Conservation (phyloP, 2,113 vertebrate genomes). For the Pyxicephalus adspersus region DNA sequence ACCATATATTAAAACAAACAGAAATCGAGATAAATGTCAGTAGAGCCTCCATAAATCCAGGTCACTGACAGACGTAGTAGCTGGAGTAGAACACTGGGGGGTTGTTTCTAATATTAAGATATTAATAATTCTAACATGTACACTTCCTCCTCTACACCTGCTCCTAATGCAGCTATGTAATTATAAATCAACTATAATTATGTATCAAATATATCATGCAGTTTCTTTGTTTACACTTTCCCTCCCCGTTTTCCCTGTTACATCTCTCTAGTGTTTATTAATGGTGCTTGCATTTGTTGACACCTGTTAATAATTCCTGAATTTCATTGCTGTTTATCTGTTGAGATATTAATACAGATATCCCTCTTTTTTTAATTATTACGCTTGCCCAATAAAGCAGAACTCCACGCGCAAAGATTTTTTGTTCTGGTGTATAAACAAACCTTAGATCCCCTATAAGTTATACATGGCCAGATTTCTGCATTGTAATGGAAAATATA, state of each 20-base stretch:
- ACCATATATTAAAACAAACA: conserved; percentile 27
- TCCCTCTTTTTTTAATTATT: conserved; percentile 49
- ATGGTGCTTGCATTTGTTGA: conserved; percentile 17
- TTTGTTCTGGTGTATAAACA: too few relatives aligned
- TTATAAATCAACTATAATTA: conserved; percentile 55
- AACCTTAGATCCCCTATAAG: too few relatives aligned
- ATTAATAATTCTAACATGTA: conserved; percentile 45
- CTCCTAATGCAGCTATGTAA: conserved; percentile 35
- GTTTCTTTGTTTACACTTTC: conserved; percentile 32
- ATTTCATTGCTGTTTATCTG: conserved; percentile 28
- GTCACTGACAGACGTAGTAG: conserved; percentile 27
- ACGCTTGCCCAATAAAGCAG: conserved; percentile 30
- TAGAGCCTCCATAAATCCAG: conserved; percentile 34
- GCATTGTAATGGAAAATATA: too few relatives aligned
- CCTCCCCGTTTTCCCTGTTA: not conserved
- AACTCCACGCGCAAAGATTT: too few relatives aligned
- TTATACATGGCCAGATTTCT: too few relatives aligned
- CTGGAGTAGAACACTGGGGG: conserved; percentile 39
- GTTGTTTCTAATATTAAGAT: conserved; percentile 42
- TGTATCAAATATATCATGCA: conserved; percentile 52
- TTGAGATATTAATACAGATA: conserved; percentile 28
- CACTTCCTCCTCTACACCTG: conserved; percentile 46
- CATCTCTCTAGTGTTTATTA: conserved; percentile 38
- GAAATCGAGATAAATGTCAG: conserved; percentile 24
- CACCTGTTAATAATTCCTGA: conserved; percentile 25